Evolutionary conservation across 1,140 invertebrate genomes (phyloP).

Genomic region (Gyrodactylus bullatarudis): DNA sequence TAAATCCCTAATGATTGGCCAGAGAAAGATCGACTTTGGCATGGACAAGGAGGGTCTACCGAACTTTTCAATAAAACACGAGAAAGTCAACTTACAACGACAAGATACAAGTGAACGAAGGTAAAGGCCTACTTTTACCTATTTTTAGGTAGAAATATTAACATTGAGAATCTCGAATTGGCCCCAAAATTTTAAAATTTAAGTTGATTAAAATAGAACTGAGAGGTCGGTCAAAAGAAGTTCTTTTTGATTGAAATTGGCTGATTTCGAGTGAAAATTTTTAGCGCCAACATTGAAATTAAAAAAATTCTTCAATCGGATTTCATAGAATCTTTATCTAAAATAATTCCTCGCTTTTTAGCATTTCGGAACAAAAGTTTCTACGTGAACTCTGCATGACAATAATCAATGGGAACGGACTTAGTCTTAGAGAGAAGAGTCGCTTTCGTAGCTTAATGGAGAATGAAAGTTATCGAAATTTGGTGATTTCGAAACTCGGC

Average conservation of each 20-base stretch:
- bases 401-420: conserved; percentile 67
- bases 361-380: conserved; percentile 25
- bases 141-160: not conserved
- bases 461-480: conserved; percentile 81
- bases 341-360: not conserved
- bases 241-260: no score
- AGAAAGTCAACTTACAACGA: not conserved
- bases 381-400: conserved; percentile 43
- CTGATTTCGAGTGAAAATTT: no score
- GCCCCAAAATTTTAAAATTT: no score
- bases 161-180: conserved; percentile 17
- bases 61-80: not conserved
- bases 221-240: no score
- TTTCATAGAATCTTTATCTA: not conserved
- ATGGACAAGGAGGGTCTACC: not conserved
- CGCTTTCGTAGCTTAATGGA: conserved; percentile 83
- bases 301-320: no score
- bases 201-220: no score
- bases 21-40: not conserved
- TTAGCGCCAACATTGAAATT: no score
- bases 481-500: conserved; percentile 56
- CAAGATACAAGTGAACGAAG: not conserved
- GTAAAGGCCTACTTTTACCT: not conserved
- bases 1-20: not conserved
- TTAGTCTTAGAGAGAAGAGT: conserved; percentile 75